Conservation (phyloP, 2,888 invertebrate species). For the Drosophila eohydei region DNA sequence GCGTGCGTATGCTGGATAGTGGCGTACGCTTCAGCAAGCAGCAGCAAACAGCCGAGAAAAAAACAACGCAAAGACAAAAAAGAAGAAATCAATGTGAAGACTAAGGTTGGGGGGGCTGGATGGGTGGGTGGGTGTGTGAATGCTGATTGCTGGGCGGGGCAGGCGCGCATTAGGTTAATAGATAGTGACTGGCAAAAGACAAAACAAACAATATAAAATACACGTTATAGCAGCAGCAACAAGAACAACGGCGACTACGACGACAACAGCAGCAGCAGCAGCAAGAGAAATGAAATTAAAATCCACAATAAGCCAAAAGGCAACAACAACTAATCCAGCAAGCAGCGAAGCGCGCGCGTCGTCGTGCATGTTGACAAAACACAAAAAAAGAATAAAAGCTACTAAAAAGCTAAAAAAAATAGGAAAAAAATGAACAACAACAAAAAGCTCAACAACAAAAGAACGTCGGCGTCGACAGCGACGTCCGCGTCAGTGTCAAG, state of each 20-base stretch:
- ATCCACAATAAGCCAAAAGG: constrained; percentile 58
- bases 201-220: constrained; percentile 55
- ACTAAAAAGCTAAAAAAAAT: constrained; percentile 12
- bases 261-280: not conserved
- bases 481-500: constrained; percentile 52
- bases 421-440: constrained; percentile 11
- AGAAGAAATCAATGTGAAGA: constrained; percentile 14
- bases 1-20: constrained; percentile 12
- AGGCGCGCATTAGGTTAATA: constrained; percentile 43
- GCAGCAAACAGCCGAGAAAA: not conserved
- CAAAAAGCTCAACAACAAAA: constrained; percentile 53
- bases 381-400: constrained; percentile 20
- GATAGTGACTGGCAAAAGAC: constrained; percentile 55
- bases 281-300: constrained; percentile 46
- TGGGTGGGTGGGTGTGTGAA: constrained; percentile 5
- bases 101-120: not conserved
- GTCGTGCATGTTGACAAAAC: constrained; percentile 50
- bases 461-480: constrained; percentile 38
- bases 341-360: constrained; percentile 42
- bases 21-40: constrained; percentile 55
- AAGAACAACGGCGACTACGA: constrained; percentile 1
- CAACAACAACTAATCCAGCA: constrained; percentile 56
- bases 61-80: not conserved
- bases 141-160: constrained; percentile 39
- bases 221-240: constrained; percentile 33